Evolutionary conservation across 2,888 invertebrate genomes (phyloP).

Genomic region (Geophilus truncorum): DNA sequence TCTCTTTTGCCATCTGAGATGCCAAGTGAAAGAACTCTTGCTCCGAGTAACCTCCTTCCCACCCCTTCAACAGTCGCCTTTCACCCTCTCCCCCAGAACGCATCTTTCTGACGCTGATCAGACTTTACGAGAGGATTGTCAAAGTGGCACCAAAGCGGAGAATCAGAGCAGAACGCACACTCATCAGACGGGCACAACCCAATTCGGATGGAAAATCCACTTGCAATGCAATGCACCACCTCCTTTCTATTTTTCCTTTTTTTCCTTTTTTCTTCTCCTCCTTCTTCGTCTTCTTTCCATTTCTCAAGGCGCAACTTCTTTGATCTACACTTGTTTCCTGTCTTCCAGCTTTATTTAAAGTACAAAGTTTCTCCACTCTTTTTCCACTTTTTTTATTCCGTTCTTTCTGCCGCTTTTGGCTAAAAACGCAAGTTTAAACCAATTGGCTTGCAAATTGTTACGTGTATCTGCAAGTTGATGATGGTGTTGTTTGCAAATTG

Average conservation of each 20-base stretch:
- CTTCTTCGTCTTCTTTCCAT: not conserved
- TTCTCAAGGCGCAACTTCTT: slow-evolving; percentile 10
- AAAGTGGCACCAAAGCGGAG: slow-evolving; percentile 10
- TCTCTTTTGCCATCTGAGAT: not conserved
- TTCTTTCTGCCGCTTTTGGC: no score
- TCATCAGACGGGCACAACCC: slow-evolving; percentile 9
- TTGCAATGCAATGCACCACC: not conserved
- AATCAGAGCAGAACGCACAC: slow-evolving; percentile 10
- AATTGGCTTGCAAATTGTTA: not conserved
- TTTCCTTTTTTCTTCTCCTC: not conserved
- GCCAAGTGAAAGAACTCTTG: not conserved
- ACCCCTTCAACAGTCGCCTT: not conserved
- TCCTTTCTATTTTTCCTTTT: not conserved
- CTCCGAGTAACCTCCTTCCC: not conserved
- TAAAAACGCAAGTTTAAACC: not conserved
- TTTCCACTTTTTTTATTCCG: not conserved
- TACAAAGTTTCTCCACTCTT: not conserved
- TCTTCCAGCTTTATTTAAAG: not conserved
- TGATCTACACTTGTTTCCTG: slow-evolving; percentile 3
- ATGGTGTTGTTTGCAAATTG: not conserved
- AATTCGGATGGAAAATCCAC: slow-evolving; percentile 10
- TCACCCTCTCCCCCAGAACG: not conserved
- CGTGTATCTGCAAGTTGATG: not conserved
- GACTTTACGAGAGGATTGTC: slow-evolving; percentile 10
- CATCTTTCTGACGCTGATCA: slow-evolving; percentile 4